Evolutionary conservation across 1,140 invertebrate genomes (phyloP).

Genomic region (Myzus persicae): DNA sequence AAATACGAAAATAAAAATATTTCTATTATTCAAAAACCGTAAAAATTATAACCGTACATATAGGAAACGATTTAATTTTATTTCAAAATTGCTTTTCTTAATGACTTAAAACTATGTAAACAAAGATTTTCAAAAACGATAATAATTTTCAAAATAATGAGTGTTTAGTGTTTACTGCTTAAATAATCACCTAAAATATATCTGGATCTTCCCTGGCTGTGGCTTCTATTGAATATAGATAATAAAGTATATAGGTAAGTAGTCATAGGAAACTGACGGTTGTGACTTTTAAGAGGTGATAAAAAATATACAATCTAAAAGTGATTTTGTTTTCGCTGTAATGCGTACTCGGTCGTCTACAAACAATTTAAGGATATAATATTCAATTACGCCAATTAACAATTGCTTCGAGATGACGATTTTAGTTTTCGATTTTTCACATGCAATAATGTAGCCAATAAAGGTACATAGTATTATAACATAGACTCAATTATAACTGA

Average conservation of each 20-base stretch:
- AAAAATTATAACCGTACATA: too few relatives aligned
- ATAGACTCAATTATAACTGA: not conserved
- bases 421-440: not conserved
- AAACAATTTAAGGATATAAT: not conserved
- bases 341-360: not conserved
- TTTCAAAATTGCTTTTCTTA: too few relatives aligned
- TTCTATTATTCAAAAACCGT: too few relatives aligned
- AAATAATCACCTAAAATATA: not conserved
- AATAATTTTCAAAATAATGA: too few relatives aligned
- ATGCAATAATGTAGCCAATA: not conserved
- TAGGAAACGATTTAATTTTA: too few relatives aligned
- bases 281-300: not conserved
- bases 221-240: too few relatives aligned
- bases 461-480: not conserved
- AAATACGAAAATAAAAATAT: too few relatives aligned
- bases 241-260: too few relatives aligned
- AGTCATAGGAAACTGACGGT: not conserved
- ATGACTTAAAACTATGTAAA: too few relatives aligned
- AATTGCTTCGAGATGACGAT: not conserved
- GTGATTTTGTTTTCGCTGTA: not conserved
- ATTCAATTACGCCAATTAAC: not conserved
- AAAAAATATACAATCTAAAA: not conserved
- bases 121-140: too few relatives aligned
- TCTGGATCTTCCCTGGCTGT: not conserved
- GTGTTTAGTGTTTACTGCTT: too few relatives aligned